Percentiles rank a stretch among this genome's conserved stretches.
Evolutionary conservation across 2,797 vertebrate genomes (phyloP).

Genomic region (Protosalanx chinensis): DNA sequence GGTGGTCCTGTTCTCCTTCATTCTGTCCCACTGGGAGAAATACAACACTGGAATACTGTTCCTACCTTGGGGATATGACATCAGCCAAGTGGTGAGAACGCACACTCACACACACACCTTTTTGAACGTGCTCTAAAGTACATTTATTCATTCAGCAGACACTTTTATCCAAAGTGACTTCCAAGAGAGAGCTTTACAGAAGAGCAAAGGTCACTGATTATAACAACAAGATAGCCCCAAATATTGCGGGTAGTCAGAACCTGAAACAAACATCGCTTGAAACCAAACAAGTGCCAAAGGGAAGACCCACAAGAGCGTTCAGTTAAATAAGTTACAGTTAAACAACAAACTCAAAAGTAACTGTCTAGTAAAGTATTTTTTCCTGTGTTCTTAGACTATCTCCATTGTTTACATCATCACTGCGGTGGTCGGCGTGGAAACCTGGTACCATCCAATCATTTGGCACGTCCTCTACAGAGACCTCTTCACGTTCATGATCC

Average conservation of each 20-base stretch:
- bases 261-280: too few species aligned
- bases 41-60: constrained; percentile 98
- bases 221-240: too few species aligned
- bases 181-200: too few species aligned
- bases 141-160: too few species aligned
- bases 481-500: constrained; percentile 93
- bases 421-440: constrained; percentile 92
- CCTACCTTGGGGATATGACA: constrained; percentile 96
- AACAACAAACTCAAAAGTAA: too few species aligned
- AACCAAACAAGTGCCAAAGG: too few species aligned
- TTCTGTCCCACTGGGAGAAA: constrained; percentile 98
- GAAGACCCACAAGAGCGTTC: too few species aligned
- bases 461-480: constrained; percentile 92
- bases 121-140: neutral
- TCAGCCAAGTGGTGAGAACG: constrained; percentile 94
- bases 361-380: neutral
- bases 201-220: too few species aligned
- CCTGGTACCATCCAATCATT: constrained; percentile 88
- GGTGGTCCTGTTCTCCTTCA: constrained; percentile 98
- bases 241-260: too few species aligned
- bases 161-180: too few species aligned
- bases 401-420: constrained; percentile 95
- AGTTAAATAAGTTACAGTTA: too few species aligned
- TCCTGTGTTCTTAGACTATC: constrained; percentile 82
- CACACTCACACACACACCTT: neutral